A percentile compares a stretch with the other conserved stretches of the same genome.
phyloP scores from a whole-genome alignment of 2,888 invertebrate species.

The Xanthorhoe spadicearia region DNA sequence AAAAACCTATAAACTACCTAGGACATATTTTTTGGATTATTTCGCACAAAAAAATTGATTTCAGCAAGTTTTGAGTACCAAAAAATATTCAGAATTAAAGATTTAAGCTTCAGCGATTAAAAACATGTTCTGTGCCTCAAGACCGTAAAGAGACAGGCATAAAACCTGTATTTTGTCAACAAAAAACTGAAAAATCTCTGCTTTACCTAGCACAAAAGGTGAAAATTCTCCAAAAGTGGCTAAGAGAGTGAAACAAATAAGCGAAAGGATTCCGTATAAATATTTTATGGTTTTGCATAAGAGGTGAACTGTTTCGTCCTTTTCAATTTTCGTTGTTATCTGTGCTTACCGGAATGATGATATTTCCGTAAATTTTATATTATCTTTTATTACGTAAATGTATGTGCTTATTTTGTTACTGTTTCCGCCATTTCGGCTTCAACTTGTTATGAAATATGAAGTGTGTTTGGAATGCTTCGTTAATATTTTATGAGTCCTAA shows the following conservation, averaged over 20 bases:
- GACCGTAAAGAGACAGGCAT: conserved; percentile 26
- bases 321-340: conserved; percentile 44
- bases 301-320: conserved; percentile 47
- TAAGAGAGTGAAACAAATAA: conserved; percentile 32
- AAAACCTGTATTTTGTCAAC: conserved; percentile 55
- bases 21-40: not conserved
- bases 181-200: conserved; percentile 50
- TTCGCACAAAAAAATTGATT: not conserved
- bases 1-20: no score
- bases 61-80: not conserved
- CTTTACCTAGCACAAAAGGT: conserved; percentile 53
- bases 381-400: conserved; percentile 31
- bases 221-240: conserved; percentile 49
- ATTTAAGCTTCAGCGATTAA: conserved; percentile 13
- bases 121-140: conserved; percentile 26
- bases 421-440: not conserved
- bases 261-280: conserved; percentile 51
- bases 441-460: not conserved
- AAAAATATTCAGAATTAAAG: not conserved
- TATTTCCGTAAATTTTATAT: conserved; percentile 40
- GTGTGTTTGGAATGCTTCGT: not conserved
- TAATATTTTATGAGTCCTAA: not conserved
- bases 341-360: conserved; percentile 42
- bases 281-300: conserved; percentile 50
- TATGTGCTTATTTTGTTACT: conserved; percentile 33